Conservation (phyloP, 2,113 vertebrate genomes). For the Piprites chloris region DNA sequence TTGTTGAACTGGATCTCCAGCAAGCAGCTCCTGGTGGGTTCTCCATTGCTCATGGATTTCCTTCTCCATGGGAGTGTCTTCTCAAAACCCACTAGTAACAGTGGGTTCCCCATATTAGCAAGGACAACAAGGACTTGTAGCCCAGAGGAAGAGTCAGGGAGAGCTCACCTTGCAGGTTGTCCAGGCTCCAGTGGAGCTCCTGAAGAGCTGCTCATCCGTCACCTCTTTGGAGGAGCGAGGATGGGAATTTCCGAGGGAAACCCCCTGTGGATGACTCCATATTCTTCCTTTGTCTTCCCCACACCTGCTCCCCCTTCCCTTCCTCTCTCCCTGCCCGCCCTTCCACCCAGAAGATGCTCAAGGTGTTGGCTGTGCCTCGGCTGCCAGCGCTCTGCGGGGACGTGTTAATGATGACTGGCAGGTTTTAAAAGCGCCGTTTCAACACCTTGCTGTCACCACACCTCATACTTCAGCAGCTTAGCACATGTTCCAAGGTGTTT, state of each 20-base stretch:
- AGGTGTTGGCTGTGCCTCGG: conserved; percentile 28
- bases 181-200: not conserved
- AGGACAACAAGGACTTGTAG: not conserved
- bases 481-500: conserved; percentile 64
- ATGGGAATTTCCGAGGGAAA: not conserved
- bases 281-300: not conserved
- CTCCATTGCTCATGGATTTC: not conserved
- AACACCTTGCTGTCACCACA: conserved; percentile 64
- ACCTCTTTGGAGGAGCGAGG: not conserved
- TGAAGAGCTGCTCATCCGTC: not conserved
- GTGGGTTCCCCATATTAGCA: not conserved
- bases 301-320: conserved; percentile 30
- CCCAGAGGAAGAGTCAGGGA: too few species aligned
- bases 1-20: not conserved
- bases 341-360: conserved; percentile 9
- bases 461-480: conserved; percentile 70
- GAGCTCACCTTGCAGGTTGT: not conserved
- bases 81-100: accelerated
- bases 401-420: conserved; percentile 69
- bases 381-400: not conserved
- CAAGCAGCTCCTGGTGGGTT: not conserved
- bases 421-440: conserved; percentile 43
- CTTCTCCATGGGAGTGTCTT: too few species aligned
- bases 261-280: not conserved
- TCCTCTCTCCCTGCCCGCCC: not conserved